A percentile compares a stretch with the other conserved stretches of the same genome.
phyloP scores from a whole-genome alignment of 2,888 invertebrate genomes.

The Cyrtodaria siliqua region DNA sequence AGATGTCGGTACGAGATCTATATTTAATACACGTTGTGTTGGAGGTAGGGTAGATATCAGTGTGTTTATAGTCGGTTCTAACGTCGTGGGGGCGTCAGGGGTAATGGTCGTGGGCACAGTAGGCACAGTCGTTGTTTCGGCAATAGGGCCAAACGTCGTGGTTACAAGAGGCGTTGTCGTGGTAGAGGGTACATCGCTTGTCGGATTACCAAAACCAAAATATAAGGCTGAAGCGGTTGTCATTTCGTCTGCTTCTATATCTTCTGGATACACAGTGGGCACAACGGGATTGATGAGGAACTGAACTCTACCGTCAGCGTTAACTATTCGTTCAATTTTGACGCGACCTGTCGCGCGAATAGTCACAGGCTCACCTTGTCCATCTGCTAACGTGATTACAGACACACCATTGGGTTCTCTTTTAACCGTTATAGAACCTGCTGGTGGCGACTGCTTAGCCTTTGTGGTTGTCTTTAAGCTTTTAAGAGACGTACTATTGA shows the following conservation, averaged over 20 bases:
- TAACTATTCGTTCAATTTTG: constrained; percentile 55
- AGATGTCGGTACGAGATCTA: no score
- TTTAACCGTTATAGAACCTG: constrained; percentile 55
- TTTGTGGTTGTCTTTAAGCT: constrained; percentile 14
- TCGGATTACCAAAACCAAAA: no score
- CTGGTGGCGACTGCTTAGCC: constrained; percentile 6
- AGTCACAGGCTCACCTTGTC: constrained; percentile 55
- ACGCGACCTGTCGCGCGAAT: constrained; percentile 55
- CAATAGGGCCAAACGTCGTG: no score
- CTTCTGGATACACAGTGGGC: constrained; percentile 16
- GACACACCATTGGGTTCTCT: constrained; percentile 53
- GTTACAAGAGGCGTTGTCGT: no score
- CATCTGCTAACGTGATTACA: constrained; percentile 55
- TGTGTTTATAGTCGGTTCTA: no score
- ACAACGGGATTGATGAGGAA: constrained; percentile 57
- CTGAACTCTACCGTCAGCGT: constrained; percentile 54
- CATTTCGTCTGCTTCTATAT: constrained; percentile 31
- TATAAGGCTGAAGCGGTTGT: not conserved
- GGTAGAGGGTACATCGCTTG: no score
- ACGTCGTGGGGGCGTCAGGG: no score
- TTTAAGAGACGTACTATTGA: constrained; percentile 32
- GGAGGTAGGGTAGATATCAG: no score
- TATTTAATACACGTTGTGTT: no score
- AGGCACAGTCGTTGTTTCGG: no score
- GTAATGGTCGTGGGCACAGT: no score